These are phyloP conservation scores for Euleptes europaea DNA, from an alignment of 2,113 vertebrate species.

Conservation along the genomic window DNA sequence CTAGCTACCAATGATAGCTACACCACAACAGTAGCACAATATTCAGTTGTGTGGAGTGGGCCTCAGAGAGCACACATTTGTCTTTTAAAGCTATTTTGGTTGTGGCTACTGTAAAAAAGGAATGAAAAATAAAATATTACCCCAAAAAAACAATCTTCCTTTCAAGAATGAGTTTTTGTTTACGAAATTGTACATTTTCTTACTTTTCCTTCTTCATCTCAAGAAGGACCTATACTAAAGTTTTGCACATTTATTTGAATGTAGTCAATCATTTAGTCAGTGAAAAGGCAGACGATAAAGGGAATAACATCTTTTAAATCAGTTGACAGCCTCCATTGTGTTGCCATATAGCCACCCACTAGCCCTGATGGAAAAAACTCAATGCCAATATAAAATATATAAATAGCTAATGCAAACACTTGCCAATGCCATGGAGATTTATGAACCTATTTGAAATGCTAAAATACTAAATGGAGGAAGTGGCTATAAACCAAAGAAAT, in stretches of 20 bases:
- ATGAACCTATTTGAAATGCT: slow-evolving; percentile 26
- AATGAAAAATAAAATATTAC: not conserved
- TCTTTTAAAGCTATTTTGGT: not conserved
- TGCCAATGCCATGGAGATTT: slow-evolving; percentile 42
- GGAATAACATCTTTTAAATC: not conserved
- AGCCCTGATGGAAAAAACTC: slow-evolving; percentile 34
- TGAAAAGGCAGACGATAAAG: not conserved
- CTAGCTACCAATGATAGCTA: too few species aligned
- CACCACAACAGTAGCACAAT: too few species aligned
- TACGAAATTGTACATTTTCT: not conserved
- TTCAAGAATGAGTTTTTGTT: not conserved
- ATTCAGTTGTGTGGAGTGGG: too few species aligned
- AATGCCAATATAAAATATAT: not conserved
- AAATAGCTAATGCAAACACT: slow-evolving; percentile 48
- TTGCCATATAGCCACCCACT: slow-evolving; percentile 5
- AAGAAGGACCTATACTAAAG: not conserved
- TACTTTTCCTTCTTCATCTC: not conserved
- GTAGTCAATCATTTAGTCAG: not conserved
- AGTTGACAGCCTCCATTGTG: slow-evolving; percentile 2
- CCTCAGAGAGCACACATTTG: too few species aligned
- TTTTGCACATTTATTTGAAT: not conserved
- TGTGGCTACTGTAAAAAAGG: not conserved
- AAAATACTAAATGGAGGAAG: slow-evolving; percentile 1
- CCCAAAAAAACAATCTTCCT: not conserved
- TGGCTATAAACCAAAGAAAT: slow-evolving; percentile 19